Evolutionary conservation across 2,888 invertebrate genomes (phyloP), one percentile per base, ranked within the genome.

Genomic region (Lordiphosa fenestrarum): DNA sequence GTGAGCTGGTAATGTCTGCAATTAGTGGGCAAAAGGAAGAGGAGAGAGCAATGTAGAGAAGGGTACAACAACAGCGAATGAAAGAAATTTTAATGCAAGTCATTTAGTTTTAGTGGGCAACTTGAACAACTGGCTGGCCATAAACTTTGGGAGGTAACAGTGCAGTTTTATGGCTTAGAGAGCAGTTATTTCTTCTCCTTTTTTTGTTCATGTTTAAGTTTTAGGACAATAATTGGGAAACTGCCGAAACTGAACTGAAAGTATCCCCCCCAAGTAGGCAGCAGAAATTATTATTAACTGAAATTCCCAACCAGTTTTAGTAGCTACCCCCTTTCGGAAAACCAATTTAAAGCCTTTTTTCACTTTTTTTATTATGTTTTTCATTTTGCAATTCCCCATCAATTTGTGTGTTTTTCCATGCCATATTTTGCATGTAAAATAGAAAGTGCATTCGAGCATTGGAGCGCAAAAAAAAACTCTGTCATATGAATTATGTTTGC

Each of bases 1-100:
- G 91, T 68, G 92, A 91, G 69, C 88, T 90, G 44, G 91, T 91
- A 67, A 91, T 89, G 88, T 90, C 88, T 91, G 89, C 44, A 87
- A 88, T 82, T 84, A 81, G 78, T 57, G 46, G 13, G 25, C 2
- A 63, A 41, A 53, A 13, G 44, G 21, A 13, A 19, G 10, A 47
- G 38, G 47, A 47, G 6, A 42, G 9, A 46, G 23, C 39, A 19
- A 19, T 19, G 19, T 19, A 4, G 41, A 25, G 48, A 33, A 58
- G 66, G 23, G 23, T 23, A 23, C 6, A 6, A n/a, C n/a, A 15
- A 15, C 15, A 15, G 23, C 23, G 30, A 30, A 39, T 48, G 12
- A 40, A 35, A 40, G 40, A 6, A 42, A 48, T 54, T 71, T 76
- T 69, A 73, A 57, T 73, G 70, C 42, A 36, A 39, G 33, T 44